phyloP scores from a whole-genome alignment of 2,888 invertebrate genomes.

The Dicyrtoma fusca region DNA sequence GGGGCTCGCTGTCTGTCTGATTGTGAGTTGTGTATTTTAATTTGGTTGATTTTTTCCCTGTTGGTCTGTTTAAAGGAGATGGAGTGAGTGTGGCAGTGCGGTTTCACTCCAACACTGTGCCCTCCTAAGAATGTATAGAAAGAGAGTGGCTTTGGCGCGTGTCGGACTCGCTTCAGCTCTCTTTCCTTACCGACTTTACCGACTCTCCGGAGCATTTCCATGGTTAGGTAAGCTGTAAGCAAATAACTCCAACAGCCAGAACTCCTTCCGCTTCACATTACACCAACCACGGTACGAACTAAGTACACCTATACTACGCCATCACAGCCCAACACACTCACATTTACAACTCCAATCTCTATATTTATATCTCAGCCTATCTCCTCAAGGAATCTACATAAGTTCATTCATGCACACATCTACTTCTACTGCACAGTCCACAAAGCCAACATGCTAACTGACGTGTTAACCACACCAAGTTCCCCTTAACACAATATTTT shows the following conservation, averaged over 20 bases:
- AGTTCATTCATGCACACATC: no score
- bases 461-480: no score
- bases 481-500: no score
- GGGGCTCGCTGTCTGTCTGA: no score
- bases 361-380: no score
- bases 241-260: slow-evolving; percentile 4
- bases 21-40: no score
- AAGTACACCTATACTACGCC: slow-evolving; percentile 2
- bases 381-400: no score
- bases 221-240: not conserved
- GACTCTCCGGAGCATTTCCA: not conserved
- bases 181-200: not conserved
- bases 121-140: not conserved
- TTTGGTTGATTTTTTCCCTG: no score
- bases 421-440: no score
- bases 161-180: slow-evolving; percentile 34
- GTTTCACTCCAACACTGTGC: not conserved
- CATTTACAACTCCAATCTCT: no score
- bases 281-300: not conserved
- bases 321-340: not conserved
- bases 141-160: slow-evolving; percentile 33
- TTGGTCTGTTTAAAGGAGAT: not conserved
- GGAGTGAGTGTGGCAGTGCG: not conserved
- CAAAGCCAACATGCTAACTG: no score
- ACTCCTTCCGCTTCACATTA: slow-evolving; percentile 28